Conservation (phyloP, 2,797 vertebrate species). For the Balearica regulorum region DNA sequence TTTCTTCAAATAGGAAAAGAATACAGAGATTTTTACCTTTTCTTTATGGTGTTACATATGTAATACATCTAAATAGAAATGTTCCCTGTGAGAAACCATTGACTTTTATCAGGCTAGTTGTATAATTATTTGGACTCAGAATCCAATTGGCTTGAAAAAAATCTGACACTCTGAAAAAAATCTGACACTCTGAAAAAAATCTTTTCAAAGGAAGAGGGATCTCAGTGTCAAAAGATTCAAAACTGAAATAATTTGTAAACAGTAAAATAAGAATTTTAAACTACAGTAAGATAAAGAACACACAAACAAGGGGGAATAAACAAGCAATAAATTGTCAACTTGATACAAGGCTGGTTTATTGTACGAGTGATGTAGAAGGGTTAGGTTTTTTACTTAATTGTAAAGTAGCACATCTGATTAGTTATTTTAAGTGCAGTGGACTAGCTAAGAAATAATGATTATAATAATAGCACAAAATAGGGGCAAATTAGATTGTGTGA, state of each 20-base stretch:
- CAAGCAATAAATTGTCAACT: not conserved
- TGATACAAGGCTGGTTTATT: not conserved
- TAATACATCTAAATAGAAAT: not conserved
- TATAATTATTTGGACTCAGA: not conserved
- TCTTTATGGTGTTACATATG: not conserved
- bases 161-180: not conserved
- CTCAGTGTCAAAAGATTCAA: not conserved
- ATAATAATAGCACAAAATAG: not conserved
- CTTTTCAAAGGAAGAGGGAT: not conserved
- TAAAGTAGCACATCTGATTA: not conserved
- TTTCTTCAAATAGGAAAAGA: not conserved
- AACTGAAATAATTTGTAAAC: not conserved
- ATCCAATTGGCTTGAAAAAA: not conserved
- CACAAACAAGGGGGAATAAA: not conserved
- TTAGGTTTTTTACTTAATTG: not conserved
- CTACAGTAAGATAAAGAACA: not conserved
- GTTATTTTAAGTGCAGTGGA: not conserved
- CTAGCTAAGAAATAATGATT: conserved; percentile 1
- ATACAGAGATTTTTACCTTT: not conserved
- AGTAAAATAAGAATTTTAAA: not conserved
- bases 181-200: not conserved
- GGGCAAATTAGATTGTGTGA: not conserved
- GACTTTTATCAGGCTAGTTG: not conserved
- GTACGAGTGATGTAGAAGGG: not conserved
- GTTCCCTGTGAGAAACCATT: not conserved